Base-by-base conservation (phyloP, 2,888 invertebrate species). In the Glomeris marginata region DNA sequence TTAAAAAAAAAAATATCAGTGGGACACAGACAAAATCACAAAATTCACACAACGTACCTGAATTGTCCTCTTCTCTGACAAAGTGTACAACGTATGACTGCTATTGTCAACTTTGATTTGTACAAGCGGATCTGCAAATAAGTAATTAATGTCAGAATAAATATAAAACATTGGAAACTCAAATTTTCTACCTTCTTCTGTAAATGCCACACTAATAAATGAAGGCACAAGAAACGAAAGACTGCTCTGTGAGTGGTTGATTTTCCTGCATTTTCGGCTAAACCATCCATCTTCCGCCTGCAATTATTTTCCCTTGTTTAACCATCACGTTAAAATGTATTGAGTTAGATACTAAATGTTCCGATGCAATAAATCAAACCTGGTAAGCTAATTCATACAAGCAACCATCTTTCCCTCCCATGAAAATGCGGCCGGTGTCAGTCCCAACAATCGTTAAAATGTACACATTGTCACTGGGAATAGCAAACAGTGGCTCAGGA, bases 341-440 rank as follows among this genome's bases (percentile, higher is more conserved):
- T 36, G 13, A 36, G 10, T n/a, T n/a, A n/a, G n/a, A 8, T 21
- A n/a, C 22, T 34, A 28, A 11, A 13, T 35, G 11, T 22, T 11
- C 41, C n/a, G 15, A 38, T 5, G 11, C 13, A 49, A 41, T n/a
- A 40, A 28, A 21, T 65, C 48, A 38, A 52, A 85, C 88, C 75
- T 91, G 87, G 70, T 97, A 97, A 57, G 78, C 77, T 56, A 97
- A 80, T 76, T 98, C 98, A 73, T 87, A 94, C 1, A 98, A 72
- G 59, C 82, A 84, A 10, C 94, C 92, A 72, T 97, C 94, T 64
- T 84, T 84, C 20, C 88, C 91, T 18, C 92, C 92, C 66, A 95
- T 77, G 67, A 98, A 97, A 59, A 98, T 84, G 56, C 97, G 74
- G 0, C 97, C 97, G 59, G 74, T 76, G 13, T 74, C 72, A 2